phyloP scores from a whole-genome alignment of 92 coral and sea anemone genomes.

The Heliopora coerulea region DNA sequence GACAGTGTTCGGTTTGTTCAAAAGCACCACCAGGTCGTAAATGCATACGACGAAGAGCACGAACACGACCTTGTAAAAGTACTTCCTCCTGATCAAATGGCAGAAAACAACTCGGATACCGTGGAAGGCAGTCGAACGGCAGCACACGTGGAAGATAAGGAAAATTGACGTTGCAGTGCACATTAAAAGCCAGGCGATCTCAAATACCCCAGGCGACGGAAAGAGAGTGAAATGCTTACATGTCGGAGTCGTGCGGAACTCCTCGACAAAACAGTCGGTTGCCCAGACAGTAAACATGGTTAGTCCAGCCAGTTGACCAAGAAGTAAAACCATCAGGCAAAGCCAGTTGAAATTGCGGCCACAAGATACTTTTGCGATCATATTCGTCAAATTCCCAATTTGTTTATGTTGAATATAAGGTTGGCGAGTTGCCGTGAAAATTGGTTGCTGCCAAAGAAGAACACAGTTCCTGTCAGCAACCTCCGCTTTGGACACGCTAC shows the following conservation, averaged over 20 bases:
- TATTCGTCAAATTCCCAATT: not conserved
- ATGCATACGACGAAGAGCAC: slow-evolving; percentile 33
- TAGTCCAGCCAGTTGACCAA: slow-evolving; percentile 36
- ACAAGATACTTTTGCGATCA: not conserved
- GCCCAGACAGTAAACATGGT: slow-evolving; percentile 51
- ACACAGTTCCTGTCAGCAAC: no score
- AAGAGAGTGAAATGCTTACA: slow-evolving; percentile 47
- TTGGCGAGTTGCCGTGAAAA: not conserved
- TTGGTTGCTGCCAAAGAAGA: not conserved
- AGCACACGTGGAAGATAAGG: slow-evolving; percentile 28
- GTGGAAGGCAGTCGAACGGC: slow-evolving; percentile 37
- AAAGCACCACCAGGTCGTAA: slow-evolving; percentile 51
- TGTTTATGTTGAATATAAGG: not conserved
- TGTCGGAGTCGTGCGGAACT: slow-evolving; percentile 42
- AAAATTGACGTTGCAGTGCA: slow-evolving; percentile 39
- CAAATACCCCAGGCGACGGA: slow-evolving; percentile 28
- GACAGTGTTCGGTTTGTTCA: not conserved
- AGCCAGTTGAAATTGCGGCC: slow-evolving; percentile 11
- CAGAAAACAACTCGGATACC: slow-evolving; percentile 11
- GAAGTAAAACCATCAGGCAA: slow-evolving; percentile 7
- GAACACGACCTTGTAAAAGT: slow-evolving; percentile 51
- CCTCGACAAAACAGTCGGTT: slow-evolving; percentile 53
- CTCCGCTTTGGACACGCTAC: no score
- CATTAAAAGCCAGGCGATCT: slow-evolving; percentile 42
- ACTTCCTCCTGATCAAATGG: slow-evolving; percentile 39